Conservation (phyloP, 2,113 vertebrate species). For the Psilopogon haemacephalus region DNA sequence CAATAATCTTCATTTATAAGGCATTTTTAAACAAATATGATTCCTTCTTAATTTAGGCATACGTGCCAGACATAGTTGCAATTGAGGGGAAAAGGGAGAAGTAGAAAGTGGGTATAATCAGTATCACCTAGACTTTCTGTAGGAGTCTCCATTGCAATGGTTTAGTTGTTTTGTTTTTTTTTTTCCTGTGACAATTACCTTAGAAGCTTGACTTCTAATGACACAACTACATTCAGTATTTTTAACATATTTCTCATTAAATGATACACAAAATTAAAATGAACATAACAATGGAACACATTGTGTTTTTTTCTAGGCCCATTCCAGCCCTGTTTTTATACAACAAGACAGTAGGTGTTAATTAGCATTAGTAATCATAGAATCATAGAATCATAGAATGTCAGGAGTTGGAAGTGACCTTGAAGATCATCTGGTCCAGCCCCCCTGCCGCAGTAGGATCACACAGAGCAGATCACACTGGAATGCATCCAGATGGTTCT, state of each 20-base stretch:
- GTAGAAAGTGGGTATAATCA: not conserved
- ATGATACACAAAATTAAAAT: not conserved
- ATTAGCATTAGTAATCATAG: not conserved
- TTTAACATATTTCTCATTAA: not conserved
- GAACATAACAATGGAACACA: not conserved
- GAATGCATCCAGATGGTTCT: too few species aligned
- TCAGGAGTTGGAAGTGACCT: too few species aligned
- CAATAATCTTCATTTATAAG: not conserved
- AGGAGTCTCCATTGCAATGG: not conserved
- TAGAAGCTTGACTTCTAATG: not conserved
- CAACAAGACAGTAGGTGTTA: not conserved
- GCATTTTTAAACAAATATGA: not conserved
- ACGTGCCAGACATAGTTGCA: not conserved
- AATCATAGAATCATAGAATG: too few species aligned
- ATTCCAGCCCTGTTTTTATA: not conserved
- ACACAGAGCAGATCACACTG: too few species aligned
- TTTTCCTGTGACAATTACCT: not conserved
- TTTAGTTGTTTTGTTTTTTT: not conserved
- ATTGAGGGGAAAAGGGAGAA: not conserved
- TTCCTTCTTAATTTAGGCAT: not conserved
- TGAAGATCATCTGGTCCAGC: too few species aligned
- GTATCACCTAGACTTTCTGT: not conserved
- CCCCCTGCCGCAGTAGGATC: too few species aligned
- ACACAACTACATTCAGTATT: not conserved
- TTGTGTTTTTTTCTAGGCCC: not conserved